Percentiles rank a stretch among this genome's conserved stretches.
phyloP scores from a whole-genome alignment of 2,113 vertebrate genomes.

The Numenius arquata region DNA sequence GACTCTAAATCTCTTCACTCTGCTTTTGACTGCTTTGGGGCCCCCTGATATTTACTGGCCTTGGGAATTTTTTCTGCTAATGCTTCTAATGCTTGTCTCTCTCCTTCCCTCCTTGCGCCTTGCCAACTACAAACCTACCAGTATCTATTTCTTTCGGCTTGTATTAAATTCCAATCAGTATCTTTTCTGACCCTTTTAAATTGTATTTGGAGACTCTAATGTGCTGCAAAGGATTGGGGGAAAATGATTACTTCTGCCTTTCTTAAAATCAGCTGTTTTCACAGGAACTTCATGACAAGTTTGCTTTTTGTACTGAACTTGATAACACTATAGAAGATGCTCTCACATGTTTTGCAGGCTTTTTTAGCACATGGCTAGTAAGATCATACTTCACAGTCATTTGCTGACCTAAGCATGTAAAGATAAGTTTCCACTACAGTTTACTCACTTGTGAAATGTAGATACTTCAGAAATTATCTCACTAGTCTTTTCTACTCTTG shows the following conservation, averaged over 20 bases:
- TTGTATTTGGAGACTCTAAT: not conserved
- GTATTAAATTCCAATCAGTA: not conserved
- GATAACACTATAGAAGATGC: not conserved
- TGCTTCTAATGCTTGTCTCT: conserved; percentile 6
- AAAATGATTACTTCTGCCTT: not conserved
- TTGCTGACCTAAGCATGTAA: not conserved
- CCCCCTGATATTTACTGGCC: conserved; percentile 42
- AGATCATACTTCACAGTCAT: not conserved
- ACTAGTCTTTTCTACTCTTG: not conserved
- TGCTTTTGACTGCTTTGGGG: conserved; percentile 45
- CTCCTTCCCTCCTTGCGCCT: not conserved
- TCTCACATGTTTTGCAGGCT: not conserved
- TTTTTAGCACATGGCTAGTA: not conserved
- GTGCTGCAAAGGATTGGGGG: not conserved
- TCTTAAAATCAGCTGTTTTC: not conserved
- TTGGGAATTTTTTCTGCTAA: conserved; percentile 45
- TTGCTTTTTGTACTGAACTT: not conserved
- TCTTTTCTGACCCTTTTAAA: not conserved
- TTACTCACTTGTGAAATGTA: not conserved
- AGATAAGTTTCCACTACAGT: not conserved
- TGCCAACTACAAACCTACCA: not conserved
- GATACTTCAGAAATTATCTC: not conserved
- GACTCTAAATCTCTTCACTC: conserved; percentile 58
- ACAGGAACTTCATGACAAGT: not conserved
- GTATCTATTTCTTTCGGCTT: not conserved